These are phyloP conservation scores for Ophraella communa DNA, from an alignment of 2,888 invertebrate genomes.

Conservation along the genomic window DNA sequence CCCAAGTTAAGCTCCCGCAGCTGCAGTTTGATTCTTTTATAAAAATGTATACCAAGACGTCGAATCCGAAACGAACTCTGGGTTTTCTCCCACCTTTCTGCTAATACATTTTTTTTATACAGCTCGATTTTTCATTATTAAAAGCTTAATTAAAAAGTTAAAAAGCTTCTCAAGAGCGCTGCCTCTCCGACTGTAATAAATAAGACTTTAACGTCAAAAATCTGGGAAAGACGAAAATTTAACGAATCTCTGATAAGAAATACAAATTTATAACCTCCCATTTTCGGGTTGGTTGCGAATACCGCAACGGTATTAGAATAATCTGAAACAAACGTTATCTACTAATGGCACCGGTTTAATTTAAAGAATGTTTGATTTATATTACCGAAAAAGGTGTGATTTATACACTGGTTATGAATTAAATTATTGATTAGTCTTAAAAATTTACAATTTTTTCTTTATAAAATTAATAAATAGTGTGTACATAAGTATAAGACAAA, in stretches of 20 bases:
- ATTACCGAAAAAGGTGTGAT: constrained; percentile 24
- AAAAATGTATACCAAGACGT: too few relatives aligned
- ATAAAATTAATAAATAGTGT: too few relatives aligned
- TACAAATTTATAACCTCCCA: constrained; percentile 44
- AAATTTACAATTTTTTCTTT: background rate
- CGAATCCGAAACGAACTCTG: too few relatives aligned
- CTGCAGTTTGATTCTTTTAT: too few relatives aligned
- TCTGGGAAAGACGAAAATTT: constrained; percentile 40
- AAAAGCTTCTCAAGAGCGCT: constrained; percentile 38
- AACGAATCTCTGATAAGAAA: constrained; percentile 41
- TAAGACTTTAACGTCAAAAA: constrained; percentile 44
- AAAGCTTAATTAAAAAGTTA: constrained; percentile 45
- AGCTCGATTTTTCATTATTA: constrained; percentile 39
- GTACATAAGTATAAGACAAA: too few relatives aligned
- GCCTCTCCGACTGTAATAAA: constrained; percentile 40
- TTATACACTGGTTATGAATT: constrained; percentile 39
- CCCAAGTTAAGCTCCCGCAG: too few relatives aligned
- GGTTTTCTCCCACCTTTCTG: constrained; percentile 12
- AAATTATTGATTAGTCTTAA: constrained; percentile 23
- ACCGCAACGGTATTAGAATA: constrained; percentile 42
- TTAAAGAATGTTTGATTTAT: constrained; percentile 34
- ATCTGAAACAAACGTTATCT: constrained; percentile 41
- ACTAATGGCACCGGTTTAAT: constrained; percentile 41
- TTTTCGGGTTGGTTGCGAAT: constrained; percentile 35
- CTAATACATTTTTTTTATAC: constrained; percentile 41